A percentile compares a stretch with the other conserved stretches of the same genome.
These are phyloP conservation scores for Lepilemur ruficaudatus DNA, from an alignment of 2,797 vertebrate genomes.

Conservation along the genomic window DNA sequence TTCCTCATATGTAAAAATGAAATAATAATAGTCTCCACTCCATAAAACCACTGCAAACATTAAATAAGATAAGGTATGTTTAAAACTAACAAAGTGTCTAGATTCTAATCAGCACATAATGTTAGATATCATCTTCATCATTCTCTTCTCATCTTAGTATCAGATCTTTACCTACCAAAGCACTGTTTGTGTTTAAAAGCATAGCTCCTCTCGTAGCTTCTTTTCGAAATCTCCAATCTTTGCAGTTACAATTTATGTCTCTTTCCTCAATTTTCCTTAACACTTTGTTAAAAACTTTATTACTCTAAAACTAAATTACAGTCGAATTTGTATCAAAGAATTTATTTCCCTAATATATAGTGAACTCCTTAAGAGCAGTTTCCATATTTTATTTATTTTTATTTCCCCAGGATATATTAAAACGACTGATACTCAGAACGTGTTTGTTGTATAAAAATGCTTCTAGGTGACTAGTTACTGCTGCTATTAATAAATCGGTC, in stretches of 20 bases:
- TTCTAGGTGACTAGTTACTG: not conserved
- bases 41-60: not conserved
- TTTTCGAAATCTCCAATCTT: not conserved
- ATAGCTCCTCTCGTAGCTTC: not conserved
- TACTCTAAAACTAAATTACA: conserved; percentile 4
- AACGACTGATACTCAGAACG: not conserved
- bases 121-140: not conserved
- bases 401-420: conserved; percentile 2
- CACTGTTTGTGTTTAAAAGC: not conserved
- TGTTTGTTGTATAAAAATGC: not conserved
- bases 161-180: not conserved
- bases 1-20: not conserved
- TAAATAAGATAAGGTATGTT: not conserved
- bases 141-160: not conserved
- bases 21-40: not conserved
- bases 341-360: conserved; percentile 35
- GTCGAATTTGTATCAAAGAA: not conserved
- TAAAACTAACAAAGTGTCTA: not conserved
- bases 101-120: not conserved
- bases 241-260: not conserved
- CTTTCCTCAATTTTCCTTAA: not conserved
- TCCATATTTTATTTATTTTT: conserved; percentile 24
- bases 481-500: not conserved
- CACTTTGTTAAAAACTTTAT: not conserved
- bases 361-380: not conserved